Percentiles rank a stretch among this genome's conserved stretches.
Conservation (phyloP, 2,888 invertebrate genomes). For the Sepiola atlantica region DNA sequence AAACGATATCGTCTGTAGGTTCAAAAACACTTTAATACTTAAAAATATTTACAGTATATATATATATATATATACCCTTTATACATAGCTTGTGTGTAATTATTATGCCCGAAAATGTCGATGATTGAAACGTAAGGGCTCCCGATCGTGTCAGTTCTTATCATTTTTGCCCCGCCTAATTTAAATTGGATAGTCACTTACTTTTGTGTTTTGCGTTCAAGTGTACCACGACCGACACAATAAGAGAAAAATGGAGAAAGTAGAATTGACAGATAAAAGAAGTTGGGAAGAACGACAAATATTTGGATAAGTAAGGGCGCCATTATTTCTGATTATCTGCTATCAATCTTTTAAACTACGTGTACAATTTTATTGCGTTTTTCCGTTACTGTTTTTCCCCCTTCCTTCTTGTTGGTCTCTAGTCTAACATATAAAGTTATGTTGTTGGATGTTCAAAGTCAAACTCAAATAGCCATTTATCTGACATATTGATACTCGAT, state of each 20-base stretch:
- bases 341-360: not conserved
- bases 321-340: not conserved
- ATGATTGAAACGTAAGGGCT: not conserved
- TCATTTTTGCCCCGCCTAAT: not conserved
- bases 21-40: too few relatives aligned
- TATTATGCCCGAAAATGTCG: not conserved
- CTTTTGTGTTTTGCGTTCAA: too few relatives aligned
- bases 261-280: not conserved
- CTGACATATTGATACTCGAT: too few relatives aligned
- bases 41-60: not conserved
- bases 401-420: too few relatives aligned
- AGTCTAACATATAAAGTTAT: too few relatives aligned
- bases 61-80: not conserved
- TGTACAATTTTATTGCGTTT: too few relatives aligned
- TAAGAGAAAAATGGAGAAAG: too few relatives aligned
- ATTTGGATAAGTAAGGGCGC: not conserved
- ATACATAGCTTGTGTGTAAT: not conserved
- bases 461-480: too few relatives aligned
- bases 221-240: not conserved
- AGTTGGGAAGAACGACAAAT: constrained; percentile 10
- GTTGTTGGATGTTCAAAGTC: too few relatives aligned
- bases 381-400: too few relatives aligned
- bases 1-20: too few relatives aligned
- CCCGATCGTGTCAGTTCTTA: not conserved
- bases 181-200: not conserved